Evolutionary conservation across 2,797 vertebrate species (phyloP).

Genomic region (Anguilla anguilla): DNA sequence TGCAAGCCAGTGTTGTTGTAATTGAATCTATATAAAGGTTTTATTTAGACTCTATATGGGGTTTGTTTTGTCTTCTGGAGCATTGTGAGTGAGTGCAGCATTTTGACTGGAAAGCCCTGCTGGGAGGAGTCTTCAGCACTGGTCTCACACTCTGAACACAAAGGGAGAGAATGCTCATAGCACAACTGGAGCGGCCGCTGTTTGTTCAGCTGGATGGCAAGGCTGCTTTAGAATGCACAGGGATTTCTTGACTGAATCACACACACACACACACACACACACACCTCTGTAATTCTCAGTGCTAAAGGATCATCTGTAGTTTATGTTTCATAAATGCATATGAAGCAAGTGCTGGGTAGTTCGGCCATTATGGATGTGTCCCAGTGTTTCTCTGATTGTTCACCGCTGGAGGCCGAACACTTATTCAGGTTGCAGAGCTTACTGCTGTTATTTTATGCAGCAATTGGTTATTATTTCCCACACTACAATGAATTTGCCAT

Average conservation of each 20-base stretch:
- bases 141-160: background rate
- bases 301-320: background rate
- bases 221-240: background rate
- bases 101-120: background rate
- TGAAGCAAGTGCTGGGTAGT: background rate
- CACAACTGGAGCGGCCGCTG: slow-evolving; percentile 7
- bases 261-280: background rate
- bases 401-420: background rate
- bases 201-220: background rate
- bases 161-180: background rate
- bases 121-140: background rate
- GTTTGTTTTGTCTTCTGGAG: background rate
- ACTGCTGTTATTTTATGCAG: background rate
- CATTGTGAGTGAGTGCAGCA: background rate
- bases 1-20: background rate
- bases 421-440: background rate
- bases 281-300: background rate
- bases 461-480: background rate
- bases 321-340: background rate
- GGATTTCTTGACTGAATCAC: background rate
- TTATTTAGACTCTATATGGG: background rate
- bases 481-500: background rate
- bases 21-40: background rate
- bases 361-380: background rate
- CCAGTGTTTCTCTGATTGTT: background rate